A percentile compares a stretch with the other conserved stretches of the same genome.
Conservation (phyloP, 2,888 invertebrate species). For the Mythimna lalbum region DNA sequence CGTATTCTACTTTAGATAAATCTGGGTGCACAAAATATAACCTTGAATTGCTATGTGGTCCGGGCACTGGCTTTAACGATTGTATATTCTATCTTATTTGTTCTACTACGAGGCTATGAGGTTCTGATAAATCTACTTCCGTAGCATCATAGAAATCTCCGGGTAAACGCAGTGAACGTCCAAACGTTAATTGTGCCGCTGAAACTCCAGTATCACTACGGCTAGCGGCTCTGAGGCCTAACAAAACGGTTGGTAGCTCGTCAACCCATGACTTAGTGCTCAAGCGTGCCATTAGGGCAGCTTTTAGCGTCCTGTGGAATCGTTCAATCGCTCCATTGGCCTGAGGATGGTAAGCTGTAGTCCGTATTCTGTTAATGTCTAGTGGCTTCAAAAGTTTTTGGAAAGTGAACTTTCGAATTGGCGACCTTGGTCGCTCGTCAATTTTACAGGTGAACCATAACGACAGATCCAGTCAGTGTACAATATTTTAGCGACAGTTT, state of each 20-base stretch:
- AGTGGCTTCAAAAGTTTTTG: background rate
- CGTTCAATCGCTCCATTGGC: too few species aligned
- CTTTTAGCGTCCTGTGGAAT: too few species aligned
- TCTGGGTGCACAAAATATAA: background rate
- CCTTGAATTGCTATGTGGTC: background rate
- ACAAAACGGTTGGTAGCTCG: background rate
- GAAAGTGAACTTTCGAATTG: background rate
- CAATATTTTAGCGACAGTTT: background rate
- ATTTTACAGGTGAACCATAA: background rate
- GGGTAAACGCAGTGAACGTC: background rate
- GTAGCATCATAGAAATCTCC: conserved; percentile 1
- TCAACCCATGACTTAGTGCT: background rate
- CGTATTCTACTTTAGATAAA: background rate
- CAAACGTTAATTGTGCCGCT: background rate
- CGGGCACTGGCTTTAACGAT: background rate
- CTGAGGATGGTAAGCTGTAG: too few species aligned
- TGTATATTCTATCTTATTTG: background rate
- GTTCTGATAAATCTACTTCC: background rate
- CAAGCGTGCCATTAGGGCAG: too few species aligned
- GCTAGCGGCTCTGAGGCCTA: background rate
- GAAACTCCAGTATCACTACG: background rate
- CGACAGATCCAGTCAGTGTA: background rate
- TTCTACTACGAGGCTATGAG: background rate
- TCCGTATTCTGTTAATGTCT: too few species aligned
- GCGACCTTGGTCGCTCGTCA: conserved; percentile 1